phyloP scores from a whole-genome alignment of 1,140 invertebrate genomes.

The Mesaphorura yosii region DNA sequence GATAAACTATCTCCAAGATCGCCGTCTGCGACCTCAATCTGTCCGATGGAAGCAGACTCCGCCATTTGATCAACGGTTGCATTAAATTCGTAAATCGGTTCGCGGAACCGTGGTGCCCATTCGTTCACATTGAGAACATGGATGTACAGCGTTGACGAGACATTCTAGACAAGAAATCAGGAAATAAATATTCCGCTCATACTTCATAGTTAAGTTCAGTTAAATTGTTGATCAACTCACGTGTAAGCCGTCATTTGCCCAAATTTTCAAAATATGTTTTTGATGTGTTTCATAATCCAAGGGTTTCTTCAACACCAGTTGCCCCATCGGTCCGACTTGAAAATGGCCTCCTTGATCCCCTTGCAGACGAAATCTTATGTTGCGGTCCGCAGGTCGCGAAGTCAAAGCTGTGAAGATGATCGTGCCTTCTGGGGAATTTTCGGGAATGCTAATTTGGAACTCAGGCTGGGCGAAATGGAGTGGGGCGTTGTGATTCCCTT shows the following conservation, averaged over 20 bases:
- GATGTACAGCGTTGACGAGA: conserved; percentile 59
- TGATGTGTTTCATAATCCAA: conserved; percentile 66
- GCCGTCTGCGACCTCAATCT: conserved; percentile 63
- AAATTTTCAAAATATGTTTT: conserved; percentile 60
- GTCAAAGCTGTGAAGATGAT: conserved; percentile 47
- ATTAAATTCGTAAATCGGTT: conserved; percentile 73
- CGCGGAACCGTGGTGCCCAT: conserved; percentile 79
- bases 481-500: conserved; percentile 41
- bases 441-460: conserved; percentile 58
- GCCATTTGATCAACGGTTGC: conserved; percentile 35
- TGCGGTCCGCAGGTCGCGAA: conserved; percentile 36
- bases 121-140: conserved; percentile 80
- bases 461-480: conserved; percentile 57
- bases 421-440: conserved; percentile 59
- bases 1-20: conserved; percentile 60
- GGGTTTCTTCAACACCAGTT: conserved; percentile 59
- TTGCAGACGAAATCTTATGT: conserved; percentile 51
- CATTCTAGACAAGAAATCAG: conserved; percentile 53
- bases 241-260: conserved; percentile 65
- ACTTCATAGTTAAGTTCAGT: conserved; percentile 2
- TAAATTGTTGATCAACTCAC: conserved; percentile 40
- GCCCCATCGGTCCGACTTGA: conserved; percentile 61
- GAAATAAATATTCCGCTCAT: conserved; percentile 8
- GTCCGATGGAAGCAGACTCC: conserved; percentile 40
- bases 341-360: conserved; percentile 55